phyloP scores from a whole-genome alignment of 2,113 vertebrate species.

The Nothobranchius furzeri region DNA sequence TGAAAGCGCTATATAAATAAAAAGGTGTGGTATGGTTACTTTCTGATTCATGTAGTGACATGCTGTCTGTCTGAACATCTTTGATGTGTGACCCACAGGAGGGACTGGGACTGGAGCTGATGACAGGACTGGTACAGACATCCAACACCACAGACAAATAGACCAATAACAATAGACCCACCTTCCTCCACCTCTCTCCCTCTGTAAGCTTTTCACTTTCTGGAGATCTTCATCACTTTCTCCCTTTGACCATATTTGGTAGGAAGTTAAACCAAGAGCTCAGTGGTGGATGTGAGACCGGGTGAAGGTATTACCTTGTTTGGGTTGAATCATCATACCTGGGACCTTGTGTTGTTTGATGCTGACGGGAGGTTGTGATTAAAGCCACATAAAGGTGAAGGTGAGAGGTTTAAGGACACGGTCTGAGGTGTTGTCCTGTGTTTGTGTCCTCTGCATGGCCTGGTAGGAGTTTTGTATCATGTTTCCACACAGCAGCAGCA shows the following conservation, averaged over 20 bases:
- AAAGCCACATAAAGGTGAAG: neutral
- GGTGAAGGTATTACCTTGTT: conserved; percentile 41
- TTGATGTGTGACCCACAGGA: conserved; percentile 52
- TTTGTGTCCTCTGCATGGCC: neutral
- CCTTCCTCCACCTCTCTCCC: conserved; percentile 38
- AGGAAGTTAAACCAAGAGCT: conserved; percentile 47
- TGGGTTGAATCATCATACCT: neutral
- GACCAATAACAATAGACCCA: conserved; percentile 41
- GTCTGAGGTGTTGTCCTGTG: neutral
- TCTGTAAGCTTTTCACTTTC: conserved; percentile 17
- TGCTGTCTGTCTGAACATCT: conserved; percentile 42
- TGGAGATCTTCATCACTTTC: conserved; percentile 18
- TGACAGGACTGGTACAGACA: conserved; percentile 59
- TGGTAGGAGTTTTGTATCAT: conserved; percentile 4
- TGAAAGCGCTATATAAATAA: no score
- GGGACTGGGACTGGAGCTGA: conserved; percentile 30
- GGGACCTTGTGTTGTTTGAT: neutral
- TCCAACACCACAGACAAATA: conserved; percentile 44
- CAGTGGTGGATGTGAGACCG: conserved; percentile 53
- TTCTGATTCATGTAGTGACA: conserved; percentile 50
- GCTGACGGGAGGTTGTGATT: neutral
- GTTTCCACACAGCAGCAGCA: conserved; percentile 9
- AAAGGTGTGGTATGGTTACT: no score
- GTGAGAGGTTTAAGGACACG: neutral
- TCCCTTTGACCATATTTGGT: conserved; percentile 76